Conservation (phyloP, 2,113 vertebrate genomes). For the Xyrauchen texanus region DNA sequence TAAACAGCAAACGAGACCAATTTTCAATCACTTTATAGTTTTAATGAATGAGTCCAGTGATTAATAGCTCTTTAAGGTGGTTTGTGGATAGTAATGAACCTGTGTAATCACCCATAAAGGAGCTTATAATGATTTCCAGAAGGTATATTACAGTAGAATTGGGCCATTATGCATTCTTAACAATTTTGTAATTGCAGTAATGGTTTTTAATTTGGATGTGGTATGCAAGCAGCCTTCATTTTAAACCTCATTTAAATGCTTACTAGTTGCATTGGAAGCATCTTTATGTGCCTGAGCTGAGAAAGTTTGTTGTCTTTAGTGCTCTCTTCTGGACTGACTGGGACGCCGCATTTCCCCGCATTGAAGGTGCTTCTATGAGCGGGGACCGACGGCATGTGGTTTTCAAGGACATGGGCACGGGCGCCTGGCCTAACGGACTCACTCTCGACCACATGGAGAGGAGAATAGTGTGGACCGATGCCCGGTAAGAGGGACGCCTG, state of each 20-base stretch:
- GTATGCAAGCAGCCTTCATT: background rate
- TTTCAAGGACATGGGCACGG: constrained; percentile 86
- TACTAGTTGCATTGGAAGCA: too few species aligned
- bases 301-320: constrained; percentile 60
- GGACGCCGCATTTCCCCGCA: constrained; percentile 88
- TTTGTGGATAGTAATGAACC: constrained; percentile 18
- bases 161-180: constrained; percentile 26
- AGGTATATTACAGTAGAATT: constrained; percentile 33
- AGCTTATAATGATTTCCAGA: constrained; percentile 36
- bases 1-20: background rate
- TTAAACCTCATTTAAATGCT: background rate
- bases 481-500: constrained; percentile 70
- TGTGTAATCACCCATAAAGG: constrained; percentile 33
- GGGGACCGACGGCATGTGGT: constrained; percentile 82
- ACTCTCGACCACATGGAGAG: constrained; percentile 87
- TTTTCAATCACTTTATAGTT: background rate
- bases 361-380: constrained; percentile 87
- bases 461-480: constrained; percentile 88
- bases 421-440: constrained; percentile 88
- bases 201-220: constrained; percentile 25
- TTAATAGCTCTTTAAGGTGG: constrained; percentile 2
- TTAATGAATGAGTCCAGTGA: constrained; percentile 17
- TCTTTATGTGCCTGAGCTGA: background rate
- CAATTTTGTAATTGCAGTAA: constrained; percentile 13
- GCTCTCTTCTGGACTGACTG: constrained; percentile 91